These are phyloP conservation scores for Aphidoletes aphidimyza DNA, from an alignment of 2,888 invertebrate genomes.

Conservation along the genomic window DNA sequence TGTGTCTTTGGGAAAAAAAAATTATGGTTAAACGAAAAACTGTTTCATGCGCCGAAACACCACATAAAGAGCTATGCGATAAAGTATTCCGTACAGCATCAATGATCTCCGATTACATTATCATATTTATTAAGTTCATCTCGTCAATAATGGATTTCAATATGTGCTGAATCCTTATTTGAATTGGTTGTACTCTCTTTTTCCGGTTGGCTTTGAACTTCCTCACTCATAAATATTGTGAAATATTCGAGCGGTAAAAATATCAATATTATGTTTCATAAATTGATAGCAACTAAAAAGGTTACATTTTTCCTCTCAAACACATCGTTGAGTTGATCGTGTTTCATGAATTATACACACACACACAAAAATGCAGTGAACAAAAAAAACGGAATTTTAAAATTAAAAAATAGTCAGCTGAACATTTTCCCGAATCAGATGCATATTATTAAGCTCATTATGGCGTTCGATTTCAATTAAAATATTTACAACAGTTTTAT, in stretches of 20 bases:
- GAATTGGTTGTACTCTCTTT: not conserved
- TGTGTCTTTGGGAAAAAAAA: not conserved
- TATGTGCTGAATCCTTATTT: constrained; percentile 6
- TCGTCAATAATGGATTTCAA: constrained; percentile 26
- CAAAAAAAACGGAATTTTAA: too few relatives aligned
- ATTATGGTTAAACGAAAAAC: not conserved
- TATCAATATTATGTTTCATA: not conserved
- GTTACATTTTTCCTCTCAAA: not conserved
- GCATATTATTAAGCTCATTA: constrained; percentile 11
- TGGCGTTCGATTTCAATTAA: constrained; percentile 24
- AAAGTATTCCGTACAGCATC: not conserved
- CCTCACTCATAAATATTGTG: not conserved
- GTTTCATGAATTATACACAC: not conserved
- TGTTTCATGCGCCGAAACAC: not conserved
- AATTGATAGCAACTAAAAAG: not conserved
- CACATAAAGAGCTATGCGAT: not conserved
- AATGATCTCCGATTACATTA: constrained; percentile 35
- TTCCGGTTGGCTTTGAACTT: not conserved
- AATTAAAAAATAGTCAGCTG: not conserved
- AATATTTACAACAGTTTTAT: not conserved
- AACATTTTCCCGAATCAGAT: not conserved
- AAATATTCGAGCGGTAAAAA: not conserved
- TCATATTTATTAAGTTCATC: constrained; percentile 43
- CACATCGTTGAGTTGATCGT: not conserved
- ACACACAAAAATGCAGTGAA: not conserved